Evolutionary conservation across 1,140 invertebrate species (phyloP).

Genomic region (Drosophila bocqueti): DNA sequence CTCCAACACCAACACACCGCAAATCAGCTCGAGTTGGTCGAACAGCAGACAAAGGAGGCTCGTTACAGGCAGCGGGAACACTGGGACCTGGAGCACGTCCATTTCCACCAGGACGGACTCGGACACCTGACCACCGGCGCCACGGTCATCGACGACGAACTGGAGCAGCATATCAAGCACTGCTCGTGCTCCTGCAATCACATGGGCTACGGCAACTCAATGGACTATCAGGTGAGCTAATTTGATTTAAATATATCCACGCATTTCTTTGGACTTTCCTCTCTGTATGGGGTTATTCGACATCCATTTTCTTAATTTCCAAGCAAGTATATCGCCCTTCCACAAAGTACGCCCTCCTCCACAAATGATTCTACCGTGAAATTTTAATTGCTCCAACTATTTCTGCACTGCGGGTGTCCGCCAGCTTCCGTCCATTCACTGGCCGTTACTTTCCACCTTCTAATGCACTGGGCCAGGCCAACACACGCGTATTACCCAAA

Average conservation of each 20-base stretch:
- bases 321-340: neutral
- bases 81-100: slow-evolving; percentile 35
- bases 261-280: neutral
- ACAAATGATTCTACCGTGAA: slow-evolving; percentile 66
- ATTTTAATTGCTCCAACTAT: slow-evolving; percentile 69
- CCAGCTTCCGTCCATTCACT: slow-evolving; percentile 22
- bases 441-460: slow-evolving; percentile 29
- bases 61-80: slow-evolving; percentile 44
- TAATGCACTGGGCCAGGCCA: slow-evolving; percentile 20
- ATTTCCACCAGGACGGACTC: slow-evolving; percentile 41
- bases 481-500: slow-evolving; percentile 49
- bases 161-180: slow-evolving; percentile 93
- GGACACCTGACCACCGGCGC: slow-evolving; percentile 71
- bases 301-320: neutral
- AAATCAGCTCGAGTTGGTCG: slow-evolving; percentile 58
- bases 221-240: slow-evolving; percentile 92
- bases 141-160: slow-evolving; percentile 89
- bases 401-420: slow-evolving; percentile 27
- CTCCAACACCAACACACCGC: slow-evolving; percentile 40
- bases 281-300: neutral
- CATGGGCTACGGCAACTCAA: slow-evolving; percentile 95
- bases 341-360: slow-evolving; percentile 32
- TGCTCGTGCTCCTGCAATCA: slow-evolving; percentile 95
- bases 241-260: neutral
- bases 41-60: slow-evolving; percentile 58